Conservation (phyloP, 2,797 vertebrate species). For the Hipposideros larvatus region DNA sequence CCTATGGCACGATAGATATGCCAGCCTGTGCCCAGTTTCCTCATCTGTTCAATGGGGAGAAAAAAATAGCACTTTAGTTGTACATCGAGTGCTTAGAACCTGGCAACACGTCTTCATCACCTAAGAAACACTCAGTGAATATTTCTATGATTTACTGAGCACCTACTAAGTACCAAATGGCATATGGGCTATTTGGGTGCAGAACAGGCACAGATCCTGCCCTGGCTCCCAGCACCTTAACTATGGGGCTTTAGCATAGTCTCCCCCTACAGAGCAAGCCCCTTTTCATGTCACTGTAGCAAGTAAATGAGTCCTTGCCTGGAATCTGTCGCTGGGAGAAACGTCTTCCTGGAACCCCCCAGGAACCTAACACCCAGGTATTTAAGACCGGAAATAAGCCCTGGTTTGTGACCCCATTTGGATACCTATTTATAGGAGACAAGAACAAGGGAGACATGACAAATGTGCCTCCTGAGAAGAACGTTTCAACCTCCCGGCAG, state of each 20-base stretch:
- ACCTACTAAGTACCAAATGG: background rate
- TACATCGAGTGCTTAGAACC: background rate
- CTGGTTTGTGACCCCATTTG: background rate
- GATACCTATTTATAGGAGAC: background rate
- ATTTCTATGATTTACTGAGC: background rate
- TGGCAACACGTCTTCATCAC: background rate
- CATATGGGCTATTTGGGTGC: no score
- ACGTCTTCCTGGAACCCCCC: background rate
- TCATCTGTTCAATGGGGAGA: background rate
- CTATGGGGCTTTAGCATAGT: background rate
- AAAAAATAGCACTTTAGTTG: background rate
- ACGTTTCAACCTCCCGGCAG: background rate
- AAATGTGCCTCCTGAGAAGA: background rate
- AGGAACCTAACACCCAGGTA: background rate
- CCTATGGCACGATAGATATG: fast-evolving
- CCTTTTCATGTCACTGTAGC: background rate
- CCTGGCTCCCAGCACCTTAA: background rate
- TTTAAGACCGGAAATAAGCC: background rate
- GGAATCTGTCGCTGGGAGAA: background rate
- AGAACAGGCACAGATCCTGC: background rate
- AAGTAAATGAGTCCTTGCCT: background rate
- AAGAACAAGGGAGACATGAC: background rate
- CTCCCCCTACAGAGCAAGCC: background rate
- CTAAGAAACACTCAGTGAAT: background rate
- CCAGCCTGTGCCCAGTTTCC: background rate